phyloP scores from a whole-genome alignment of 2,888 invertebrate genomes.

The Dioctria linearis region DNA sequence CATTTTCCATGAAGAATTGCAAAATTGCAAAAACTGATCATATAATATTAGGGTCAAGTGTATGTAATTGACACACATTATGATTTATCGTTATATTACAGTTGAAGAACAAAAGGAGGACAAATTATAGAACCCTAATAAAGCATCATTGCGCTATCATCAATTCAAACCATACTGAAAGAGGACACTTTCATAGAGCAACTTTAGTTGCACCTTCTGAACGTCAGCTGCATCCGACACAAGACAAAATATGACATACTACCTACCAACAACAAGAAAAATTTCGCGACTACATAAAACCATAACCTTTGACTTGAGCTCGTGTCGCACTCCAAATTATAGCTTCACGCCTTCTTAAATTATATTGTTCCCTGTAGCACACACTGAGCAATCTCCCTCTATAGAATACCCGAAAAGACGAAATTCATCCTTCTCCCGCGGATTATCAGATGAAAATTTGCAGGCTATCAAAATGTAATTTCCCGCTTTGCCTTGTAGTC shows the following conservation, averaged over 20 bases:
- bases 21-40: background rate
- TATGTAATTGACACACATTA: background rate
- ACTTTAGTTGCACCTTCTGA: background rate
- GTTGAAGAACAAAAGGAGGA: background rate
- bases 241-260: background rate
- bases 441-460: slow-evolving; percentile 63
- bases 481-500: slow-evolving; percentile 59
- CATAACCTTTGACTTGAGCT: slow-evolving; percentile 41
- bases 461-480: slow-evolving; percentile 63
- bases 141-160: background rate
- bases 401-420: background rate
- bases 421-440: slow-evolving; percentile 29
- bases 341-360: slow-evolving; percentile 52
- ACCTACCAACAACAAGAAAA: no score
- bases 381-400: slow-evolving; percentile 4
- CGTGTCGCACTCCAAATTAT: slow-evolving; percentile 51
- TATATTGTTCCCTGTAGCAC: background rate
- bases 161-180: background rate
- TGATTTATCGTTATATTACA: slow-evolving; percentile 8
- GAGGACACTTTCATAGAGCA: background rate
- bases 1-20: slow-evolving; percentile 12
- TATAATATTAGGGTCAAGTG: slow-evolving; percentile 17
- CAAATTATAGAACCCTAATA: background rate
- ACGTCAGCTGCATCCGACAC: slow-evolving; percentile 34
- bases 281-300: background rate